These are phyloP conservation scores for Petrolisthes manimaculis DNA, from an alignment of 2,888 invertebrate genomes.

Conservation along the genomic window DNA sequence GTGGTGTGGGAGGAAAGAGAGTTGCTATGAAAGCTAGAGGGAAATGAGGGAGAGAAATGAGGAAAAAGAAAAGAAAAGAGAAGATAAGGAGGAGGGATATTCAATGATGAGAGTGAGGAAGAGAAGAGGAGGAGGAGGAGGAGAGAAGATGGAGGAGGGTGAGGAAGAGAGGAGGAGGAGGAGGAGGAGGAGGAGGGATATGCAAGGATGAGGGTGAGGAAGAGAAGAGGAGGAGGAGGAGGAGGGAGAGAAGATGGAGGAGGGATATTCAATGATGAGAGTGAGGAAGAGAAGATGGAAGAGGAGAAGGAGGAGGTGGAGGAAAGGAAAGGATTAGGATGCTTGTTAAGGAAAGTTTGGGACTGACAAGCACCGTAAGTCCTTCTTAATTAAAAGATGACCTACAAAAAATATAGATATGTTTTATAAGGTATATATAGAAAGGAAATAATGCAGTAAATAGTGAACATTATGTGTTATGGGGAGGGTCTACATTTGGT, in stretches of 20 bases:
- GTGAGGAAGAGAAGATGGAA: not conserved
- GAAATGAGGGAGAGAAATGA: too few relatives aligned
- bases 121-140: not conserved
- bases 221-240: not conserved
- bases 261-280: not conserved
- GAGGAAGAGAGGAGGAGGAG: too few relatives aligned
- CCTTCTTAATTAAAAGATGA: too few relatives aligned
- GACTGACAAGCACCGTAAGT: not conserved
- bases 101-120: not conserved
- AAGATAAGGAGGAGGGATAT: not conserved
- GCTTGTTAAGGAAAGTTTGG: not conserved
- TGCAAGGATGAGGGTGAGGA: too few relatives aligned
- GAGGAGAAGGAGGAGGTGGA: not conserved
- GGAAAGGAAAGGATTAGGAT: not conserved
- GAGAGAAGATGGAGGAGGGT: too few relatives aligned
- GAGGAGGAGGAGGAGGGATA: too few relatives aligned
- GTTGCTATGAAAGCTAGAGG: not conserved
- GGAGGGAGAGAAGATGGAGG: not conserved
- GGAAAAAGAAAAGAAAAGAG: not conserved
- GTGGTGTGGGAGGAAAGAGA: not conserved
- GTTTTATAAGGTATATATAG: not conserved
- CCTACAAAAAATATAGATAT: not conserved
- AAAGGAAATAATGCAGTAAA: not conserved
- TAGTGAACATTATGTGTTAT: not conserved
- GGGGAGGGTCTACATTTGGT: not conserved